phyloP scores from a whole-genome alignment of 2,113 vertebrate genomes.

The Acanthochromis polyacanthus region DNA sequence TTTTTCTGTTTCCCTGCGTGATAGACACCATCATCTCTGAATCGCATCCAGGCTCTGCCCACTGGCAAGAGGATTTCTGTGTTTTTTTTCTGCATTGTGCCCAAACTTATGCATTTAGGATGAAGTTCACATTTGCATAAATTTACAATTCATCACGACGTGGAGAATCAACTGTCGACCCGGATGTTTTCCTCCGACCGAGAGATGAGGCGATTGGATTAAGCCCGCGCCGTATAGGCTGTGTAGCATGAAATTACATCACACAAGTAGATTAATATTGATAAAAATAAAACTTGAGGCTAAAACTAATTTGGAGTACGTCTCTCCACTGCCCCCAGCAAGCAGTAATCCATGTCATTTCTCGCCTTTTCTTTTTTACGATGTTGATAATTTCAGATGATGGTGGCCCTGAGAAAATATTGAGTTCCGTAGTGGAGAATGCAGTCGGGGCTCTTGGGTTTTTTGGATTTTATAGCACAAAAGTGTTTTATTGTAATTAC shows the following conservation, averaged over 20 bases:
- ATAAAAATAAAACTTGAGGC: slow-evolving; percentile 49
- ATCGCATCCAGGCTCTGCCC: slow-evolving; percentile 32
- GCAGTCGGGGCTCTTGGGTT: neutral
- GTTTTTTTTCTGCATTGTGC: slow-evolving; percentile 32
- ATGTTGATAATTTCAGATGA: slow-evolving; percentile 44
- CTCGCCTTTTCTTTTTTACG: neutral
- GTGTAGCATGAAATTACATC: slow-evolving; percentile 66
- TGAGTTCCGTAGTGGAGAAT: slow-evolving; percentile 12
- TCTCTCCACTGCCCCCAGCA: slow-evolving; percentile 7
- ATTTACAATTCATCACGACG: slow-evolving; percentile 55
- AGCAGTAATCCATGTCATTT: slow-evolving; percentile 29
- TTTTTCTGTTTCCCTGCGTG: slow-evolving; percentile 54
- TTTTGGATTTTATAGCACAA: slow-evolving; percentile 19
- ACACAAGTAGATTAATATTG: slow-evolving; percentile 62
- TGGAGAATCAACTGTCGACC: slow-evolving; percentile 41
- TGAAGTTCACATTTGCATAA: slow-evolving; percentile 59
- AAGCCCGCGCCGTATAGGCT: slow-evolving; percentile 6
- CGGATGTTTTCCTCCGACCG: slow-evolving; percentile 35
- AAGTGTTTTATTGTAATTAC: neutral
- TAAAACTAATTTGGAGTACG: slow-evolving; percentile 44
- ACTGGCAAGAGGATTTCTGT: slow-evolving; percentile 17
- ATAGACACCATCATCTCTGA: slow-evolving; percentile 40
- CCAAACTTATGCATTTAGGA: slow-evolving; percentile 55
- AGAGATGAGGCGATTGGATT: slow-evolving; percentile 56
- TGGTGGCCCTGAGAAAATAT: slow-evolving; percentile 22